A percentile compares a stretch with the other conserved stretches of the same genome.
Conservation (phyloP, 2,797 vertebrate species). For the Tokudaia muenninki region DNA sequence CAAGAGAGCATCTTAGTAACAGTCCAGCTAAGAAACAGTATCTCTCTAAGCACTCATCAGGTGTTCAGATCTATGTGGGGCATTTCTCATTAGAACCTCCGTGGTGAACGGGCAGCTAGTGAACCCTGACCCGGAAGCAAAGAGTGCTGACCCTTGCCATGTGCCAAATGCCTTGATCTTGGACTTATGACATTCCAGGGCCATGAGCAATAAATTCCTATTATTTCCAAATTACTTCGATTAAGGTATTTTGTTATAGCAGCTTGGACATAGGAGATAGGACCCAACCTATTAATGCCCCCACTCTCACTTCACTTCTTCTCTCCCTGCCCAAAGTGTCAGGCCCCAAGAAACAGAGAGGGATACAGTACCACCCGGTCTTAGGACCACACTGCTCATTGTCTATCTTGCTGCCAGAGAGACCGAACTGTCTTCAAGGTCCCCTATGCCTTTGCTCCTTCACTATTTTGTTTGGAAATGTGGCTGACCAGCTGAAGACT, state of each 20-base stretch:
- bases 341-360: neutral
- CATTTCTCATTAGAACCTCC: too few species aligned
- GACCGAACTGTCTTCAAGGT: neutral
- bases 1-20: neutral
- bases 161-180: neutral
- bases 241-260: neutral
- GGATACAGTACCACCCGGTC: too few species aligned
- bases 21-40: neutral
- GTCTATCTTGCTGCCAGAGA: neutral
- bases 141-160: neutral
- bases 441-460: neutral
- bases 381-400: neutral
- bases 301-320: neutral
- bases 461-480: neutral
- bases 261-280: neutral
- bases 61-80: neutral
- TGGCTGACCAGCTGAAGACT: neutral
- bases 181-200: neutral
- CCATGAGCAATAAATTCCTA: neutral
- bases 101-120: rapidly evolving
- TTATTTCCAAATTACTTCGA: neutral
- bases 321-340: too few species aligned
- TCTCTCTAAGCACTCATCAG: neutral
- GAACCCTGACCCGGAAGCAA: neutral
- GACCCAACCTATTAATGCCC: neutral